These are phyloP conservation scores for Ephialtes manifestator DNA, from an alignment of 2,888 invertebrate genomes.

Conservation along the genomic window DNA sequence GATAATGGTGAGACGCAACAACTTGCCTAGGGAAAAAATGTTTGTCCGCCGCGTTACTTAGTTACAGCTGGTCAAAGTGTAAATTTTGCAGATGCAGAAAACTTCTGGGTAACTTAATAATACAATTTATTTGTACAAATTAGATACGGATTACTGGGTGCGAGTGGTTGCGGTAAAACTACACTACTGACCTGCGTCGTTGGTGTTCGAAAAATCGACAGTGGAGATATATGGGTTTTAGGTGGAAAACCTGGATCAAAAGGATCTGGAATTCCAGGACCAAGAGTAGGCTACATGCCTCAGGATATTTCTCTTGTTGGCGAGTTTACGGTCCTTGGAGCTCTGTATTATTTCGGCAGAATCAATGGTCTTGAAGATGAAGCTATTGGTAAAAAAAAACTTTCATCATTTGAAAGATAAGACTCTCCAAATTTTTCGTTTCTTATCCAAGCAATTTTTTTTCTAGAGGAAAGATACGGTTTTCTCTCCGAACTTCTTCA, in stretches of 20 bases:
- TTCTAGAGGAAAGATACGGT: conserved; percentile 89
- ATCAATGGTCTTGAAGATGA: conserved; percentile 92
- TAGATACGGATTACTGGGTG: conserved; percentile 95
- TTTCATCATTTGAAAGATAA: neutral
- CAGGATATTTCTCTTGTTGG: conserved; percentile 94
- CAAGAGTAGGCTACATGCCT: conserved; percentile 95
- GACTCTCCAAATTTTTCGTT: neutral
- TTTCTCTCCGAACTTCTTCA: conserved; percentile 92
- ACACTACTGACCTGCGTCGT: conserved; percentile 95
- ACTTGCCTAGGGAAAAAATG: no score
- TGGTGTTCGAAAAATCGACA: conserved; percentile 91
- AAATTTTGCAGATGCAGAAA: no score
- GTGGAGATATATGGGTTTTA: conserved; percentile 92
- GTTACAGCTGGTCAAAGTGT: no score
- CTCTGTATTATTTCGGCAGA: conserved; percentile 94
- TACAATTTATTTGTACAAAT: neutral
- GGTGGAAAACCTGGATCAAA: conserved; percentile 89
- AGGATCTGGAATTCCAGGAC: conserved; percentile 91
- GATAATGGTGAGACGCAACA: no score
- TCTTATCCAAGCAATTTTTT: neutral
- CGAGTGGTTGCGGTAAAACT: conserved; percentile 97
- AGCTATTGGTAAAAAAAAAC: conserved; percentile 86
- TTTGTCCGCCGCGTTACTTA: no score
- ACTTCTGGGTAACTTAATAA: no score
- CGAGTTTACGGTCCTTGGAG: conserved; percentile 94